Evolutionary conservation across 2,797 vertebrate species (phyloP), one percentile per base, ranked within the genome.

Genomic region (Threskiornis aethiopicus): DNA sequence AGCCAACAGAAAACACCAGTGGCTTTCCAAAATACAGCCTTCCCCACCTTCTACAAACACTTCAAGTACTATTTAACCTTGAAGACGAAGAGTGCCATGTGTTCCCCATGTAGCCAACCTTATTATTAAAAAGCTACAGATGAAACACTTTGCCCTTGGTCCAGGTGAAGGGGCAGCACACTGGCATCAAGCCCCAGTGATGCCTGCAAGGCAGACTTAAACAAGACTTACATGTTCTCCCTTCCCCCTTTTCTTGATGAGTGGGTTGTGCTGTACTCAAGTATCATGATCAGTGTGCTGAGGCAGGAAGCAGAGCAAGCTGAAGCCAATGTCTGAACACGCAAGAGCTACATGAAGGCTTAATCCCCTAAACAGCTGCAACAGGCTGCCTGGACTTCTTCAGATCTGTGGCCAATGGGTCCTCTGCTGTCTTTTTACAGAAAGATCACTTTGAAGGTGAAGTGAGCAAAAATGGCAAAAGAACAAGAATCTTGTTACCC

Each of bases 271-370:
- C 19, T 66, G 54, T 21, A 35, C 39, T 91, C 2, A 3, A 54
- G n/a, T 4, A 49, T 9, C 49, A 64, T 0, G 0, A 31, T 26
- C 21, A 35, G 47, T 4, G 1, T 8, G 10, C 78, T 44, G 51
- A 66, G 42, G 67, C 22, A 59, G 17, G 44, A 64, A 52, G 65
- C 26, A n/a, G 28, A 72, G 47, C 64, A 84, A 84, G 55, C 14
- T 70, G 49, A 51, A 85, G 26, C 5, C 37, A 21, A 2, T 5
- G 31, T 47, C 0, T 59, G 21, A 84, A 46, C 14, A 21, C 0
- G 1, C 26, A 76, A 16, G 10, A 78, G 65, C 31, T 69, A 42
- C 12, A 2, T 1, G 4, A 65, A 88, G 66, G 26, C 41, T 90
- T 69, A 57, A 87, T 6, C 17, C 49, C 11, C 33, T 57, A 7